These are phyloP conservation scores for Patella pellucida DNA, from an alignment of 2,888 invertebrate species.

Conservation along the genomic window DNA sequence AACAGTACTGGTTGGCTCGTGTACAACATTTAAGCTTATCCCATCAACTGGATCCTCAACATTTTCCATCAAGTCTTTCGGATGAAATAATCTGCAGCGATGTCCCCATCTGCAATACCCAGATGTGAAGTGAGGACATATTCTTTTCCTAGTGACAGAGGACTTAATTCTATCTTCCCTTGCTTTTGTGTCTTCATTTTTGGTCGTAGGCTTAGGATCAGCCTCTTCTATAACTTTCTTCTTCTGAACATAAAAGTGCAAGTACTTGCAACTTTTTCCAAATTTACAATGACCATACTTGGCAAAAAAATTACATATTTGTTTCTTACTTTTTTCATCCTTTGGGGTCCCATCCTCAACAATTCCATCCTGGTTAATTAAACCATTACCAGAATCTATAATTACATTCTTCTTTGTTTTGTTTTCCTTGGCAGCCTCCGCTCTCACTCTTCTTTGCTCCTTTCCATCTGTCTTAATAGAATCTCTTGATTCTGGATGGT, in stretches of 20 bases:
- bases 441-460: no score
- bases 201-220: not conserved
- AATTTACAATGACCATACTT: conserved; percentile 43
- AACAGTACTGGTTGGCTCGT: not conserved
- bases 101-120: conserved; percentile 51
- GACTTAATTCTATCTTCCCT: conserved; percentile 9
- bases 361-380: not conserved
- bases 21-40: not conserved
- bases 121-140: conserved; percentile 42
- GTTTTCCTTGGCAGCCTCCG: no score
- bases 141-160: conserved; percentile 10
- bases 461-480: no score
- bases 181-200: not conserved
- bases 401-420: no score
- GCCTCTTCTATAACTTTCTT: conserved; percentile 18
- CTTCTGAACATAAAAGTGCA: conserved; percentile 32
- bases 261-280: conserved; percentile 47
- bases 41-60: not conserved
- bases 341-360: conserved; percentile 8
- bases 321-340: conserved; percentile 23
- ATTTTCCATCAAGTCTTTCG: conserved; percentile 12
- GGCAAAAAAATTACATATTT: conserved; percentile 36
- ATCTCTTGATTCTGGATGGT: conserved; percentile 24
- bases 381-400: no score
- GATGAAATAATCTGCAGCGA: conserved; percentile 51